These are phyloP conservation scores for Cheirogaleus major DNA, from an alignment of 2,797 vertebrate genomes.

Conservation along the genomic window DNA sequence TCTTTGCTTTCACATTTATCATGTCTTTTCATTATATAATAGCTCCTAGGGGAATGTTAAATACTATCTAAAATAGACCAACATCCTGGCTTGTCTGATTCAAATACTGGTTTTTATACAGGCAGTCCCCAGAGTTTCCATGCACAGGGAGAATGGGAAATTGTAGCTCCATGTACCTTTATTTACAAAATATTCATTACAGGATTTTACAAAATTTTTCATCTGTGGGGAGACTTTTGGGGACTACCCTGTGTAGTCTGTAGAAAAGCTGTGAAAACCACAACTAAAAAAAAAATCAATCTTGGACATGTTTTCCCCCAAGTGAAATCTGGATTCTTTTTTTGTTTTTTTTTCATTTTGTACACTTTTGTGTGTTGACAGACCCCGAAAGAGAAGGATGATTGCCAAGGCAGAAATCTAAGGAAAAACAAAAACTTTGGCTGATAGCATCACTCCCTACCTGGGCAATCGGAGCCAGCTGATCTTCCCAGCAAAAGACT, in stretches of 20 bases:
- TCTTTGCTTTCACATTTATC: not conserved
- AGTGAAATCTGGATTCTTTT: not conserved
- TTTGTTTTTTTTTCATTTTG: not conserved
- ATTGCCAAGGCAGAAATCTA: slow-evolving; percentile 59
- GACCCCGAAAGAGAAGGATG: not conserved
- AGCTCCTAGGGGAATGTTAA: no score
- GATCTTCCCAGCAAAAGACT: slow-evolving; percentile 66
- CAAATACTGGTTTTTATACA: not conserved
- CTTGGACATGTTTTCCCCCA: no score
- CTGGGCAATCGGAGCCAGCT: slow-evolving; percentile 59
- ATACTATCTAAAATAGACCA: not conserved
- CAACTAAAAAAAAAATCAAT: no score
- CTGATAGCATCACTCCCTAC: slow-evolving; percentile 66
- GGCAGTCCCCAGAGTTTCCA: no score
- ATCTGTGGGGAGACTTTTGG: no score
- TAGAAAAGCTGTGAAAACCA: not conserved
- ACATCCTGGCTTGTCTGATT: not conserved
- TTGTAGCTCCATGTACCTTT: no score
- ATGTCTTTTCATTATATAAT: not conserved
- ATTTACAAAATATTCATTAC: no score
- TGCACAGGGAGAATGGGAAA: no score
- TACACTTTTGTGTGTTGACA: not conserved
- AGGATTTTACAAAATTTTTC: no score
- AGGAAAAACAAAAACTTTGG: slow-evolving; percentile 59
- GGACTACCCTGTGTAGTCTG: no score